These are phyloP conservation scores for Echiichthys vipera DNA, from an alignment of 2,797 vertebrate genomes.

Conservation along the genomic window DNA sequence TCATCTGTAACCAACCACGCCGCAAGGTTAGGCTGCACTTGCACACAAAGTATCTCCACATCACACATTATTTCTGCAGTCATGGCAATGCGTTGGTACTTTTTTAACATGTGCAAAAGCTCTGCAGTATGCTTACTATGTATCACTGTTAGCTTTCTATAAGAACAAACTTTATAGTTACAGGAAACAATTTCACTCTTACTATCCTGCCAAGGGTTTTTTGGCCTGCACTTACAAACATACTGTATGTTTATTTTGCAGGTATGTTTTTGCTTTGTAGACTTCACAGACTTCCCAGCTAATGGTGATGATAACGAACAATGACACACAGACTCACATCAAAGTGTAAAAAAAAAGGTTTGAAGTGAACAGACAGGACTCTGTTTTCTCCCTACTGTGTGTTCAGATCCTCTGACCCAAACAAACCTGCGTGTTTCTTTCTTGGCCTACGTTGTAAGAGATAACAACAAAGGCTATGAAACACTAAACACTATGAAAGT, in stretches of 20 bases:
- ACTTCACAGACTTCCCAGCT: not conserved
- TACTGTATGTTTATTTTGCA: not conserved
- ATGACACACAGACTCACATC: conserved; percentile 6
- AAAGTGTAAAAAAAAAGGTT: not conserved
- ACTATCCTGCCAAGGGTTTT: not conserved
- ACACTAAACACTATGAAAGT: not conserved
- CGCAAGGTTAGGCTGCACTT: not conserved
- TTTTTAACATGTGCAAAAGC: not conserved
- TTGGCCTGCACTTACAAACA: not conserved
- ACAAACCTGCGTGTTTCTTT: conserved; percentile 6
- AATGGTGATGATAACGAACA: conserved; percentile 18
- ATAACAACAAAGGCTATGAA: not conserved
- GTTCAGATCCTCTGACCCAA: conserved; percentile 16
- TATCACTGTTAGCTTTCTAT: no score
- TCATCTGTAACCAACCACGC: not conserved
- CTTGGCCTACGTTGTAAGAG: not conserved
- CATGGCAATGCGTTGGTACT: not conserved
- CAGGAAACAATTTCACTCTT: not conserved
- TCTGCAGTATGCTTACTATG: no score
- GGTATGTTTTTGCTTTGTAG: not conserved
- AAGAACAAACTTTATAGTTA: no score
- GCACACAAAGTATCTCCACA: not conserved
- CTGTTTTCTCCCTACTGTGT: not conserved
- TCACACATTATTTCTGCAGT: not conserved
- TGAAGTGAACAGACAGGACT: conserved; percentile 4